Percentiles rank a stretch among this genome's conserved stretches.
Evolutionary conservation across 2,113 vertebrate species (phyloP).

Genomic region (Tyrannus savana): DNA sequence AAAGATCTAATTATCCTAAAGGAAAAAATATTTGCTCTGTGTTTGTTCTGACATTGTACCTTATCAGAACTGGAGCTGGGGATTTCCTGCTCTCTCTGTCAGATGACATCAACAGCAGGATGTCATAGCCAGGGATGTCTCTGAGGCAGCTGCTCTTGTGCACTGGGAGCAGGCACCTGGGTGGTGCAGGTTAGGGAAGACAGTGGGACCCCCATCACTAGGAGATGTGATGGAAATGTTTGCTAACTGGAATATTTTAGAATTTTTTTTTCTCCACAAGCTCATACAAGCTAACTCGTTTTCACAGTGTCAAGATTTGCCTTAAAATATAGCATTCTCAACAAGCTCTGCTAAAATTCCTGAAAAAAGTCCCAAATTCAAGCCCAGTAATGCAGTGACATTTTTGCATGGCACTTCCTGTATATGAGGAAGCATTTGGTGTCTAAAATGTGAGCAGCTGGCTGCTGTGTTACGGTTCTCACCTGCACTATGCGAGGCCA

Average conservation of each 20-base stretch:
- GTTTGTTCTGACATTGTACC: background rate
- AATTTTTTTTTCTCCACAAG: background rate
- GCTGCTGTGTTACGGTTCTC: background rate
- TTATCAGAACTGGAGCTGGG: background rate
- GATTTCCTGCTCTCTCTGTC: background rate
- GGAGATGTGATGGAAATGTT: background rate
- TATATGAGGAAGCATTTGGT: background rate
- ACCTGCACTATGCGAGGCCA: background rate
- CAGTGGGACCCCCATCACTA: background rate
- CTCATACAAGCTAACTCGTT: background rate
- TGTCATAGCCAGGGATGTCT: background rate
- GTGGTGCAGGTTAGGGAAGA: background rate
- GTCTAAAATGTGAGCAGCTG: background rate
- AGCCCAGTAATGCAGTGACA: background rate
- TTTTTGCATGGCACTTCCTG: background rate
- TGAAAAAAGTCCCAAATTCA: background rate
- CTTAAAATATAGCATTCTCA: background rate
- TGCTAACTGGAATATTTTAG: background rate
- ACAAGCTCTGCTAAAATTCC: background rate
- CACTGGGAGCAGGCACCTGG: background rate
- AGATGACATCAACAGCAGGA: background rate
- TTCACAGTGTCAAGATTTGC: background rate
- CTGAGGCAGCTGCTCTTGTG: background rate
- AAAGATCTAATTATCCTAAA: background rate
- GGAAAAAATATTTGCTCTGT: background rate